These are phyloP conservation scores for Stomatorhinus walkeri DNA, from an alignment of 2,797 vertebrate genomes.

Conservation along the genomic window DNA sequence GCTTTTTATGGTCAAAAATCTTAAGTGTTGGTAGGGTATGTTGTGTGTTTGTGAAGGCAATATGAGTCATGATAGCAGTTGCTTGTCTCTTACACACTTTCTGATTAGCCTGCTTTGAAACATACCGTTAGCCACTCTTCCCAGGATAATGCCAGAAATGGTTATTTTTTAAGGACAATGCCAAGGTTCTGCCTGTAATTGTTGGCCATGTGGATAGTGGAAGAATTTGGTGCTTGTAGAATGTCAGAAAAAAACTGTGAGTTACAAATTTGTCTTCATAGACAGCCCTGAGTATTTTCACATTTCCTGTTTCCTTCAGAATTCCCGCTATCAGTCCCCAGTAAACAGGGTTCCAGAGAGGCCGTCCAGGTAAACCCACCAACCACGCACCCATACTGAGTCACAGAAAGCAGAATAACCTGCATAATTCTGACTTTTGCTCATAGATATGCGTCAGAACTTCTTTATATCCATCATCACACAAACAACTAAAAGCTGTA, in stretches of 20 bases:
- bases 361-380: neutral
- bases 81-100: neutral
- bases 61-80: neutral
- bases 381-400: neutral
- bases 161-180: neutral
- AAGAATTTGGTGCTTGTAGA: neutral
- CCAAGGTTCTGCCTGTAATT: neutral
- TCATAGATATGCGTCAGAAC: neutral
- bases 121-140: neutral
- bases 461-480: neutral
- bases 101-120: neutral
- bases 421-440: neutral
- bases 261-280: neutral
- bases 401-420: neutral
- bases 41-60: neutral
- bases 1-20: neutral
- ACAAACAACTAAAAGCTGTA: neutral
- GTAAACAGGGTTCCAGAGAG: neutral
- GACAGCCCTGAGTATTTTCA: neutral
- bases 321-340: neutral
- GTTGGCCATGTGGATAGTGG: neutral
- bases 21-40: neutral
- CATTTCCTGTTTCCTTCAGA: neutral
- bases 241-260: neutral
- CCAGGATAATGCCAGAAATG: neutral